Percentiles rank a stretch among this genome's conserved stretches.
These are phyloP conservation scores for Nymphalis c-album DNA, from an alignment of 2,888 invertebrate genomes.

Conservation along the genomic window DNA sequence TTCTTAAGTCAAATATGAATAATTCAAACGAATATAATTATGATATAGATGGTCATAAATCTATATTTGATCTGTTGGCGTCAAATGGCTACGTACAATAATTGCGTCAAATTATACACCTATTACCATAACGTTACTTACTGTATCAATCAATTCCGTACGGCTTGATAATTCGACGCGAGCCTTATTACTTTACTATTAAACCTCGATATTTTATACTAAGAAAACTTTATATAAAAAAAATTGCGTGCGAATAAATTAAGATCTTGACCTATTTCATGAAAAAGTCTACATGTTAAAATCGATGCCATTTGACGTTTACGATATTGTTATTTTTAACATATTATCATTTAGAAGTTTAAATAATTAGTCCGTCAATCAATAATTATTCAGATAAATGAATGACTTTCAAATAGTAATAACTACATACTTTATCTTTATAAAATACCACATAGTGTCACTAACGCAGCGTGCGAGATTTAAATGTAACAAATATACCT, in stretches of 20 bases:
- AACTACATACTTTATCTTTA: slow-evolving; percentile 23
- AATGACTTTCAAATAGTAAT: slow-evolving; percentile 3
- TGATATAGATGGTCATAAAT: slow-evolving; percentile 28
- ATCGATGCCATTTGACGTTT: no score
- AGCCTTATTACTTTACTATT: slow-evolving; percentile 22
- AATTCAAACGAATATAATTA: slow-evolving; percentile 20
- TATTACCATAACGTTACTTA: slow-evolving; percentile 50
- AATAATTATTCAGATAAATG: no score
- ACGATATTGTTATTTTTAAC: no score
- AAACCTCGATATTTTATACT: slow-evolving; percentile 11
- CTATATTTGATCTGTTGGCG: slow-evolving; percentile 32
- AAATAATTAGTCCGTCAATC: no score
- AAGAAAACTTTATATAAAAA: neutral
- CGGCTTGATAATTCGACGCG: slow-evolving; percentile 37
- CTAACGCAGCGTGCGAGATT: slow-evolving; percentile 19
- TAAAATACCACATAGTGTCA: slow-evolving; percentile 12
- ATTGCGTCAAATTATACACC: slow-evolving; percentile 52
- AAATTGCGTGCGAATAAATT: neutral
- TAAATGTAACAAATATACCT: neutral
- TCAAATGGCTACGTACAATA: slow-evolving; percentile 39
- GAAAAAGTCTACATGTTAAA: no score
- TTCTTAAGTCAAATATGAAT: slow-evolving; percentile 22
- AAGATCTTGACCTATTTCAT: neutral
- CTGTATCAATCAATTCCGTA: slow-evolving; percentile 49
- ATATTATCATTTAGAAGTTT: no score